Percentiles rank a stretch among this genome's conserved stretches.
These are phyloP conservation scores for Drosophila aff. DNA, from an alignment of 1,140 invertebrate genomes.

Conservation along the genomic window DNA sequence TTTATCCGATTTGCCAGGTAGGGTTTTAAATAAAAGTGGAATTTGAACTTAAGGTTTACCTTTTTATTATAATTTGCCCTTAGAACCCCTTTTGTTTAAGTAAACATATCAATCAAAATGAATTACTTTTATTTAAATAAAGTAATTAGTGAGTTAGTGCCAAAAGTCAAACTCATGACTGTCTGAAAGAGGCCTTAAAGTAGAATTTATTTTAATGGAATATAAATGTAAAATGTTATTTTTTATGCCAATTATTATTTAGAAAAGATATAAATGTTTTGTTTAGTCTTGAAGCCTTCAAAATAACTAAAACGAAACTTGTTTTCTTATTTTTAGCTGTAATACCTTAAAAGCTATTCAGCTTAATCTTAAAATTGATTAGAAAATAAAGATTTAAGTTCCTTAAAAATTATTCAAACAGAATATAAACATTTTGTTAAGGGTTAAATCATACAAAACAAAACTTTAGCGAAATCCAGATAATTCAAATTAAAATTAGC, in stretches of 20 bases:
- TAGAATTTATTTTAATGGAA: not conserved
- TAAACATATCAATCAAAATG: not conserved
- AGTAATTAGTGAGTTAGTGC: not conserved
- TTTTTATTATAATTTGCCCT: not conserved
- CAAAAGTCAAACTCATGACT: not conserved
- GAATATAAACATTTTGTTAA: not conserved
- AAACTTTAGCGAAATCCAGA: not conserved
- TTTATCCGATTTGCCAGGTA: slow-evolving; percentile 7
- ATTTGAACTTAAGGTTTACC: not conserved
- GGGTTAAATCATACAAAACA: not conserved
- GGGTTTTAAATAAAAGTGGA: not conserved
- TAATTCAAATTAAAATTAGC: slow-evolving; percentile 8
- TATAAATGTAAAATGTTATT: not conserved
- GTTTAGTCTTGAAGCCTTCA: no score
- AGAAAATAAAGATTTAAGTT: not conserved
- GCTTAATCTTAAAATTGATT: not conserved
- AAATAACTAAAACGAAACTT: no score
- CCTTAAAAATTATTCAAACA: not conserved
- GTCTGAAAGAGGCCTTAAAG: not conserved
- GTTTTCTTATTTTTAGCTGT: not conserved
- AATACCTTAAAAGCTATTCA: not conserved
- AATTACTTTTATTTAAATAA: not conserved
- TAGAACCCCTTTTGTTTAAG: not conserved
- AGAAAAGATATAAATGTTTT: no score
- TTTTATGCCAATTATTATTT: no score